phyloP scores from a whole-genome alignment of 2,888 invertebrate genomes.

The Argyra leucocephala region DNA sequence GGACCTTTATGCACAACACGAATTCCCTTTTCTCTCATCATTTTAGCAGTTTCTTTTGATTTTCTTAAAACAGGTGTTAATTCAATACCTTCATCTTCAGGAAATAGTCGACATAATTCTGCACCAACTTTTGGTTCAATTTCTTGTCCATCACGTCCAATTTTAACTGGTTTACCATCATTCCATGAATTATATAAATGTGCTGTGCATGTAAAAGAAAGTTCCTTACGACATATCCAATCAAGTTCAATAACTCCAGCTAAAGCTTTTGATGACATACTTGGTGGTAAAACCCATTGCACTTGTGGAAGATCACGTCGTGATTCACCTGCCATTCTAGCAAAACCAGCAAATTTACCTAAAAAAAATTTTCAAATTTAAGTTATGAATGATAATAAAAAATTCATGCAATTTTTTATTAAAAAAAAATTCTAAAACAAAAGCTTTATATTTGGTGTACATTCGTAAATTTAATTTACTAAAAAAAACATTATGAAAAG shows the following conservation, averaged over 20 bases:
- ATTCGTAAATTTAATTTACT: too few relatives aligned
- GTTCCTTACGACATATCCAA: conserved; percentile 92
- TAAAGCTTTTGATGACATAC: conserved; percentile 81
- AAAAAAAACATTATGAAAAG: too few relatives aligned
- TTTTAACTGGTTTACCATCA: conserved; percentile 96
- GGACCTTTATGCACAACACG: conserved; percentile 44
- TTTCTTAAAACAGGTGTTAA: conserved; percentile 77
- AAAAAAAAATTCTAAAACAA: too few relatives aligned
- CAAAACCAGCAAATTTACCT: conserved; percentile 87
- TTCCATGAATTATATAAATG: conserved; percentile 97
- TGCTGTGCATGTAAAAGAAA: conserved; percentile 83
- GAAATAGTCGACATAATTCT: conserved; percentile 82
- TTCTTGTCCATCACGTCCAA: conserved; percentile 97
- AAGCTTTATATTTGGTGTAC: too few relatives aligned
- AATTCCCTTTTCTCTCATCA: conserved; percentile 45
- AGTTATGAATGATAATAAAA: too few relatives aligned
- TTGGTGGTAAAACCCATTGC: conserved; percentile 90
- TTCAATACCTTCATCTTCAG: conserved; percentile 84
- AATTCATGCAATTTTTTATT: too few relatives aligned
- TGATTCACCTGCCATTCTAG: conserved; percentile 78
- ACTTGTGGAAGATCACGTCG: conserved; percentile 81
- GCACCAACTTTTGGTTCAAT: conserved; percentile 93
- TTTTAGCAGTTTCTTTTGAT: conserved; percentile 72
- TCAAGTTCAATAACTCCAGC: conserved; percentile 95
- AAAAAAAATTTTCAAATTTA: not conserved